These are phyloP conservation scores for Hirudinaria manillensis DNA, from an alignment of 2,888 invertebrate species.

Conservation along the genomic window DNA sequence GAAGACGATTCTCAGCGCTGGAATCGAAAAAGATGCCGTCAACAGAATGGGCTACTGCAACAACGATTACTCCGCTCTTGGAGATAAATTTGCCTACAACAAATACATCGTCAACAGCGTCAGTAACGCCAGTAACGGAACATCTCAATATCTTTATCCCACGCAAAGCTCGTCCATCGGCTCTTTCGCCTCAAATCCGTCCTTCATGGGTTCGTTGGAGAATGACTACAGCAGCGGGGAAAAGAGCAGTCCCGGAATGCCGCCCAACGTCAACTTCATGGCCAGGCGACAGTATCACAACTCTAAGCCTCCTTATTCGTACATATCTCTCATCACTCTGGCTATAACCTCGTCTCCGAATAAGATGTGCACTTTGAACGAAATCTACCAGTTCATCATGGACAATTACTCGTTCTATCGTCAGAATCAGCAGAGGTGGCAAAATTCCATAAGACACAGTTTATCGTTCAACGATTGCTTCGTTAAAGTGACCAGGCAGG, in stretches of 20 bases:
- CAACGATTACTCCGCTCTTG: not conserved
- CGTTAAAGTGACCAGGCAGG: constrained; percentile 76
- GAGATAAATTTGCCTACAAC: not conserved
- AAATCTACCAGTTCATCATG: constrained; percentile 99
- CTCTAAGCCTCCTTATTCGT: constrained; percentile 75
- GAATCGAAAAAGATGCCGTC: not conserved
- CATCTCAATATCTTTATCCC: constrained; percentile 3
- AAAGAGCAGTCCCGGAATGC: not conserved
- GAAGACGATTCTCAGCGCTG: not conserved
- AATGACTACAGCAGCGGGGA: constrained; percentile 8
- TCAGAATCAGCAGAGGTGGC: constrained; percentile 98
- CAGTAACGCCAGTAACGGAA: not conserved
- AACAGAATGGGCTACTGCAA: not conserved
- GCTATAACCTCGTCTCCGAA: constrained; percentile 92
- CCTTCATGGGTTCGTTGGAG: constrained; percentile 22
- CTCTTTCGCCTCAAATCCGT: not conserved
- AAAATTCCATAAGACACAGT: constrained; percentile 95
- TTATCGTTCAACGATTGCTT: constrained; percentile 98
- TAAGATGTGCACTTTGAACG: constrained; percentile 92
- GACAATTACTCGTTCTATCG: constrained; percentile 96
- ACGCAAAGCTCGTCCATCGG: not conserved
- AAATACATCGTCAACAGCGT: not conserved
- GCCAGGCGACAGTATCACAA: constrained; percentile 81
- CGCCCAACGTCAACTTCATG: constrained; percentile 6
- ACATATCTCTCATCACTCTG: constrained; percentile 98